Evolutionary conservation across 2,888 invertebrate species (phyloP).

Genomic region (Urechis unicinctus): DNA sequence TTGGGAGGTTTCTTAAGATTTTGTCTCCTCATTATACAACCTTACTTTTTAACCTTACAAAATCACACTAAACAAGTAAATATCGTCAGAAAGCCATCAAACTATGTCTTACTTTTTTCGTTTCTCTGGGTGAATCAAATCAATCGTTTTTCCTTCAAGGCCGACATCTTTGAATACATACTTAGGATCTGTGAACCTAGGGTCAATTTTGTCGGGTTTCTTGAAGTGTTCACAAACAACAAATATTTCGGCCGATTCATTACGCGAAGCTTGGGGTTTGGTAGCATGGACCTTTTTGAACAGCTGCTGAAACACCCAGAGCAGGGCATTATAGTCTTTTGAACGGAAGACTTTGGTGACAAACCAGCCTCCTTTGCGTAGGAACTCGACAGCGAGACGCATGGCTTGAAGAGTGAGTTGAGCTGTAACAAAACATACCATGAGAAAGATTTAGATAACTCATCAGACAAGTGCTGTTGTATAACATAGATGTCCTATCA

Average conservation of each 20-base stretch:
- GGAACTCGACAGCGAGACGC: slow-evolving; percentile 82
- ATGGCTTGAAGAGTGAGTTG: slow-evolving; percentile 85
- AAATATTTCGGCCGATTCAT: slow-evolving; percentile 98
- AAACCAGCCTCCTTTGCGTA: slow-evolving; percentile 91
- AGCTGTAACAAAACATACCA: slow-evolving; percentile 49
- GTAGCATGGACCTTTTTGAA: slow-evolving; percentile 93
- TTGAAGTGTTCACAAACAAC: slow-evolving; percentile 88
- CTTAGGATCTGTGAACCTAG: slow-evolving; percentile 80
- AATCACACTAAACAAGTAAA: no score
- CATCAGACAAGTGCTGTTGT: no score
- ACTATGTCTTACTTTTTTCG: slow-evolving; percentile 24
- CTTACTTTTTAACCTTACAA: no score
- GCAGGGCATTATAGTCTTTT: slow-evolving; percentile 89
- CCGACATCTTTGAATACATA: slow-evolving; percentile 86
- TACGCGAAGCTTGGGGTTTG: slow-evolving; percentile 96
- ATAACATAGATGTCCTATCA: no score
- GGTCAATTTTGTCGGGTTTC: slow-evolving; percentile 83
- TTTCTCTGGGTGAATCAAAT: slow-evolving; percentile 44
- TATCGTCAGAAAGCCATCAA: no score
- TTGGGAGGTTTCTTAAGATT: no score
- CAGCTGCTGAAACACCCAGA: slow-evolving; percentile 93
- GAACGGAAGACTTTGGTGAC: slow-evolving; percentile 97
- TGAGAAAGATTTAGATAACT: no score
- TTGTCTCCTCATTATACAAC: no score
- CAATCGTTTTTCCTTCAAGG: slow-evolving; percentile 26